phyloP scores from a whole-genome alignment of 2,113 vertebrate genomes.

The Tragelaphus imberbis region DNA sequence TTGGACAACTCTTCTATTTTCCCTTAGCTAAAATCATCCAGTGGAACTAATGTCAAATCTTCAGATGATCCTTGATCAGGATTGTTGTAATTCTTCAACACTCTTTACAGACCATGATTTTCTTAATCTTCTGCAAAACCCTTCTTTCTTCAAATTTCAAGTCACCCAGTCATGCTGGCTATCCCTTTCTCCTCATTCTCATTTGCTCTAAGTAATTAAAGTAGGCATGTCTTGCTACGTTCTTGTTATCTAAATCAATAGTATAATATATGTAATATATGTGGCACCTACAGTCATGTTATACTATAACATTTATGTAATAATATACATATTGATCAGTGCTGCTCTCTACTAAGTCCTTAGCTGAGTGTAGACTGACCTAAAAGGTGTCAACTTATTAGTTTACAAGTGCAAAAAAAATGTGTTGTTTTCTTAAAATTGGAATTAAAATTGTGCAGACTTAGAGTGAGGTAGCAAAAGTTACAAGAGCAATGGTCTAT shows the following conservation, averaged over 20 bases:
- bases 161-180: rapidly evolving
- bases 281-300: rapidly evolving
- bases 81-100: not conserved
- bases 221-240: too few relatives aligned
- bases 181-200: not conserved
- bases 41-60: too few relatives aligned
- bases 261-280: not conserved
- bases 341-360: rapidly evolving
- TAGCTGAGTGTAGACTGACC: rapidly evolving
- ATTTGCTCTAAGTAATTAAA: not conserved
- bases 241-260: not conserved
- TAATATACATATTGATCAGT: rapidly evolving
- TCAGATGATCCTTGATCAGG: not conserved
- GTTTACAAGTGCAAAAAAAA: not conserved
- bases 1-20: not conserved
- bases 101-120: not conserved
- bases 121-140: not conserved
- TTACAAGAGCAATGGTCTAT: not conserved
- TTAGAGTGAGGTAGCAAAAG: too few relatives aligned
- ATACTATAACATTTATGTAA: rapidly evolving
- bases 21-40: not conserved
- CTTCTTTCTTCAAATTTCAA: not conserved
- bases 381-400: not conserved
- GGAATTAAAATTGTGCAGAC: not conserved
- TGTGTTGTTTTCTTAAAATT: not conserved